Conservation (phyloP, 2,888 invertebrate species). For the Eretmocerus hayati region DNA sequence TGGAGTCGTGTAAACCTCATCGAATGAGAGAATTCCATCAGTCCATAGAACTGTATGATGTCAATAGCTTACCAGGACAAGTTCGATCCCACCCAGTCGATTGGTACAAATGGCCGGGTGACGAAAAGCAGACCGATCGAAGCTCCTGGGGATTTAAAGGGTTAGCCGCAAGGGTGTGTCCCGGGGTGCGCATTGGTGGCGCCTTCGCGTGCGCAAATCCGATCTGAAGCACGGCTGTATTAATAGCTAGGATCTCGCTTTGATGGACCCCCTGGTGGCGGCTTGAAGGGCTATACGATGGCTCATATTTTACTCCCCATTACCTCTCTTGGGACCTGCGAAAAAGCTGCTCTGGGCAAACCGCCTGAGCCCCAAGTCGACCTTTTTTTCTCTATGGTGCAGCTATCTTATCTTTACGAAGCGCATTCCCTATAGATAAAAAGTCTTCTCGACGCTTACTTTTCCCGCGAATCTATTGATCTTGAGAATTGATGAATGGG, state of each 20-base stretch:
- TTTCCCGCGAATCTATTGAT: too few relatives aligned
- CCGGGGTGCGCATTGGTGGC: neutral
- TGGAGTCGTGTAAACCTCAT: too few relatives aligned
- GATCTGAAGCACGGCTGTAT: slow-evolving; percentile 38
- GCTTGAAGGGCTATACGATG: slow-evolving; percentile 29
- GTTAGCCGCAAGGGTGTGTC: slow-evolving; percentile 33
- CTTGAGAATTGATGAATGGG: too few relatives aligned
- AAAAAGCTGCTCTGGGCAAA: slow-evolving; percentile 23
- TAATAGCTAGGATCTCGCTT: slow-evolving; percentile 40
- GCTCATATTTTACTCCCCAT: slow-evolving; percentile 38
- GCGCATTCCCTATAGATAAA: too few relatives aligned
- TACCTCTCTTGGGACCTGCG: slow-evolving; percentile 31
- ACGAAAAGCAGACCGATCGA: too few relatives aligned
- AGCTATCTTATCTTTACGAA: too few relatives aligned
- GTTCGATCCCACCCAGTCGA: too few relatives aligned
- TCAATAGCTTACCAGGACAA: too few relatives aligned
- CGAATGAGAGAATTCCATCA: too few relatives aligned
- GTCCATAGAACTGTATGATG: too few relatives aligned
- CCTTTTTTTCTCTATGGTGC: slow-evolving; percentile 26
- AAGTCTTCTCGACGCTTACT: too few relatives aligned
- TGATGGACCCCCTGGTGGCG: slow-evolving; percentile 37
- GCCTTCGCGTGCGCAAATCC: slow-evolving; percentile 31
- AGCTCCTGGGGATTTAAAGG: slow-evolving; percentile 26
- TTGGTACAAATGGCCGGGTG: too few relatives aligned
- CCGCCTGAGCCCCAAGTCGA: slow-evolving; percentile 36